Percentiles rank a stretch among this genome's conserved stretches.
phyloP scores from a whole-genome alignment of 53 echinoderm and acorn worm genomes.

The Crossaster papposus region DNA sequence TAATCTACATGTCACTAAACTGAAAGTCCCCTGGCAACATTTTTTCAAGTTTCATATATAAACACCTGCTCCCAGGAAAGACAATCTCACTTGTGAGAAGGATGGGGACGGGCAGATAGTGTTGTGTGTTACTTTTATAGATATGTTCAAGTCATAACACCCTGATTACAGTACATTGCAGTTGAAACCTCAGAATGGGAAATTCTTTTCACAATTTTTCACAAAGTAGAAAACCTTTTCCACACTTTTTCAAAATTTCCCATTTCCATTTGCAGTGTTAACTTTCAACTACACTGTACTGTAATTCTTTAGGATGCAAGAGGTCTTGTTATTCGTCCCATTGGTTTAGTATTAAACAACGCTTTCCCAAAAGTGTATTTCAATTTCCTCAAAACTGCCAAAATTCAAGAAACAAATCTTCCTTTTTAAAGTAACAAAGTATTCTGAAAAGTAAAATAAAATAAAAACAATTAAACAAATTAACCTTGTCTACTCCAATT shows the following conservation, averaged over 20 bases:
- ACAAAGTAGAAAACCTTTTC: too few species aligned
- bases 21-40: constrained; percentile 58
- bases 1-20: constrained; percentile 49
- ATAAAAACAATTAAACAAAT: constrained; percentile 20
- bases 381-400: constrained; percentile 9
- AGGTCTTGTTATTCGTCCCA: neutral
- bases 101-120: neutral
- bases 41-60: constrained; percentile 25
- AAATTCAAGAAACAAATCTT: constrained; percentile 18
- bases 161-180: too few species aligned
- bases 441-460: constrained; percentile 48
- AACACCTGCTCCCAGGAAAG: constrained; percentile 47
- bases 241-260: too few species aligned
- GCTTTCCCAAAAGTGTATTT: constrained; percentile 17
- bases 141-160: neutral
- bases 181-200: too few species aligned
- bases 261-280: too few species aligned
- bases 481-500: constrained; percentile 49
- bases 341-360: neutral
- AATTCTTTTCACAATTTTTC: too few species aligned
- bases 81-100: neutral
- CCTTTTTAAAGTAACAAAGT: constrained; percentile 45
- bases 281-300: too few species aligned
- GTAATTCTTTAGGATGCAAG: neutral
- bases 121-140: neutral